phyloP scores from a whole-genome alignment of 2,888 invertebrate species.

The Drosophila antonietae region DNA sequence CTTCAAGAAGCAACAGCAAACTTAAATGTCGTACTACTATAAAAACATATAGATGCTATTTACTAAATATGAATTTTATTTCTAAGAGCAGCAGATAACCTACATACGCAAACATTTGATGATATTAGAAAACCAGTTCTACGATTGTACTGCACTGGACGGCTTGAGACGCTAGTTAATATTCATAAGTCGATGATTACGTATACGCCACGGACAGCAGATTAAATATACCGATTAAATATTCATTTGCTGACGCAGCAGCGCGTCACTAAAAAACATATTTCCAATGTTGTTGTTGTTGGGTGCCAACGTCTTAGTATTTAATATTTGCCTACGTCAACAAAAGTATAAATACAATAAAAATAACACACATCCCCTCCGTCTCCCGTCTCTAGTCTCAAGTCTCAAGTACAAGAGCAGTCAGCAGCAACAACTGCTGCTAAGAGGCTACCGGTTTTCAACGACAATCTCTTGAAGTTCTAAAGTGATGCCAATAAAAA shows the following conservation, averaged over 20 bases:
- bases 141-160: neutral
- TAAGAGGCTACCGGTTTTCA: constrained; percentile 60
- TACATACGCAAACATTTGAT: constrained; percentile 15
- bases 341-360: constrained; percentile 30
- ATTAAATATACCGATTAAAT: constrained; percentile 72
- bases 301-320: constrained; percentile 39
- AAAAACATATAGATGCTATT: neutral
- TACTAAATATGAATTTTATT: neutral
- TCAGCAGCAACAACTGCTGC: constrained; percentile 28
- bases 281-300: constrained; percentile 37
- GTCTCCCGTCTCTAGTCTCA: constrained; percentile 11
- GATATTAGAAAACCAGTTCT: constrained; percentile 13
- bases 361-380: constrained; percentile 39
- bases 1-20: constrained; percentile 7
- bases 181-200: constrained; percentile 60
- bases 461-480: constrained; percentile 47
- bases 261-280: constrained; percentile 63
- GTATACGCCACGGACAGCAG: constrained; percentile 52
- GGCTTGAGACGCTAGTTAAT: constrained; percentile 45
- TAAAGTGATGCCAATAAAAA: constrained; percentile 29
- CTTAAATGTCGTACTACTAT: constrained; percentile 11
- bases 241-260: constrained; percentile 78
- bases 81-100: constrained; percentile 11
- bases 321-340: constrained; percentile 69
- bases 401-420: constrained; percentile 45